Conservation (phyloP, 2,888 invertebrate species). For the Chloromyia formosa region DNA sequence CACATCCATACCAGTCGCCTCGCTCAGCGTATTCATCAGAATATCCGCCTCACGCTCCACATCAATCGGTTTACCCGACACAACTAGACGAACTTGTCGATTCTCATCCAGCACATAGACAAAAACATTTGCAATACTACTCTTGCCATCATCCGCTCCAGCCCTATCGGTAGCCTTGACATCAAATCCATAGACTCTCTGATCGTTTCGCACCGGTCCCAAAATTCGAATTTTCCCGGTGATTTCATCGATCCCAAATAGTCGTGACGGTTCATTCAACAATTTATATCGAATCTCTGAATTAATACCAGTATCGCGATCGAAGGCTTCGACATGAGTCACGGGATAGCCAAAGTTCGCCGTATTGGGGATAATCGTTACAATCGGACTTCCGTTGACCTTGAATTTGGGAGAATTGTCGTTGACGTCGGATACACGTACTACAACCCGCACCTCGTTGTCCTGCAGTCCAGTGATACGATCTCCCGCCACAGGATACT, state of each 20-base stretch:
- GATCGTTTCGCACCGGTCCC: constrained; percentile 75
- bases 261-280: constrained; percentile 76
- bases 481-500: constrained; percentile 80
- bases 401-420: constrained; percentile 84
- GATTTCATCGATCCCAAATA: constrained; percentile 80
- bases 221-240: constrained; percentile 80
- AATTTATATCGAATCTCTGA: constrained; percentile 84
- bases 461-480: constrained; percentile 75
- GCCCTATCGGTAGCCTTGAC: constrained; percentile 85
- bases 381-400: constrained; percentile 78
- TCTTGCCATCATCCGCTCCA: constrained; percentile 83
- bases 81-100: constrained; percentile 80
- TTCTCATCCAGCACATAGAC: constrained; percentile 85
- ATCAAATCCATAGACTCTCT: constrained; percentile 84
- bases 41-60: constrained; percentile 77
- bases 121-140: constrained; percentile 85
- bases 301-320: constrained; percentile 79
- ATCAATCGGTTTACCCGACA: constrained; percentile 79
- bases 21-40: constrained; percentile 74
- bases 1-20: constrained; percentile 81
- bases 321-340: constrained; percentile 78
- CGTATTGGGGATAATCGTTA: constrained; percentile 83
- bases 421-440: constrained; percentile 81
- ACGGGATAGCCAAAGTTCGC: constrained; percentile 85
- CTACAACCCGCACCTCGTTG: constrained; percentile 82